Conservation (phyloP, 1,140 invertebrate species). For the Rhopalosiphum maidis region DNA sequence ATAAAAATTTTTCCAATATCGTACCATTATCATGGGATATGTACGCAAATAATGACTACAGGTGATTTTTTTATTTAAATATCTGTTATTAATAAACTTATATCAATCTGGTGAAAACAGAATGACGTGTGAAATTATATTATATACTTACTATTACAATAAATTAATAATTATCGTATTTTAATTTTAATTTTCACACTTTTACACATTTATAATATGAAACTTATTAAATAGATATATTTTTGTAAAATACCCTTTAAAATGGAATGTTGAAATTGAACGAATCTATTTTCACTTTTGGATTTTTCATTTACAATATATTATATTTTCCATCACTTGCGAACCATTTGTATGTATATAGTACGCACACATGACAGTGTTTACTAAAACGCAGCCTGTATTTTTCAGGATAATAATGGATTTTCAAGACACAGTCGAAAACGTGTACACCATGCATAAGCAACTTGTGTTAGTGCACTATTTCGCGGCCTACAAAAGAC, state of each 20-base stretch:
- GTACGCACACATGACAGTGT: background rate
- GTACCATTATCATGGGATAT: conserved; percentile 13
- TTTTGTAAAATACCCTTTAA: background rate
- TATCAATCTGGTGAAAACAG: background rate
- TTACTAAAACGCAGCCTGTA: background rate
- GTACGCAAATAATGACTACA: conserved; percentile 23
- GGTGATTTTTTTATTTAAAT: background rate
- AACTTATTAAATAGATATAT: background rate
- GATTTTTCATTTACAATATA: background rate
- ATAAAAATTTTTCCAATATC: background rate
- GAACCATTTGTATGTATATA: background rate
- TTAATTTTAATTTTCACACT: background rate
- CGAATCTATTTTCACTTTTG: background rate
- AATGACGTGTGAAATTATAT: background rate
- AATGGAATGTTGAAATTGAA: background rate
- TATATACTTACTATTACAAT: too few species aligned
- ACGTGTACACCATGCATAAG: conserved; percentile 19
- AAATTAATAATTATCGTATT: too few species aligned
- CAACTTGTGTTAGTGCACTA: conserved; percentile 30
- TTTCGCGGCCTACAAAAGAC: conserved; percentile 29
- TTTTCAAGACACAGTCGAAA: background rate
- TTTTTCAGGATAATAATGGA: conserved; percentile 46
- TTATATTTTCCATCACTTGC: background rate
- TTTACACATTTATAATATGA: background rate
- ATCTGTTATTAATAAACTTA: background rate